These are phyloP conservation scores for Volucella inflata DNA, from an alignment of 2,888 invertebrate species.

Conservation along the genomic window DNA sequence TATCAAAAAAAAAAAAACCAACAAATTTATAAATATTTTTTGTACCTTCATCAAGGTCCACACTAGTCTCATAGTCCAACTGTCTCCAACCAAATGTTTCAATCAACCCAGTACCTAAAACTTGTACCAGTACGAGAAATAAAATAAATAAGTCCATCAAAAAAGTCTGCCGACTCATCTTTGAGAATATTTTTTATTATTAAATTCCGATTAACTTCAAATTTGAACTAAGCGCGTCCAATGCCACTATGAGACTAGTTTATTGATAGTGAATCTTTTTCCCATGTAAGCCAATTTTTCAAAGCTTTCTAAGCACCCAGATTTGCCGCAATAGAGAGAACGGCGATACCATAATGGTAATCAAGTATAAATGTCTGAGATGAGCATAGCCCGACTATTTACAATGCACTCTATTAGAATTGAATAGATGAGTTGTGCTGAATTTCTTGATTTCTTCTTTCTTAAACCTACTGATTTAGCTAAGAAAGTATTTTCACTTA, in stretches of 20 bases:
- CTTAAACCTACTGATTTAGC: no score
- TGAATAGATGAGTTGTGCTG: no score
- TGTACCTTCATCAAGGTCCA: slow-evolving; percentile 56
- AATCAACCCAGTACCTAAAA: slow-evolving; percentile 76
- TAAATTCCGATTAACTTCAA: background rate
- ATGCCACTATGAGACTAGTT: slow-evolving; percentile 38
- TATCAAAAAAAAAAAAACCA: no score
- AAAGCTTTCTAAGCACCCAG: no score
- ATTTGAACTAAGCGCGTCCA: slow-evolving; percentile 39
- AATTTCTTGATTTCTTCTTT: no score
- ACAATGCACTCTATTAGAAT: no score
- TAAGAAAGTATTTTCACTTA: no score
- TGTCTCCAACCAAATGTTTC: slow-evolving; percentile 83
- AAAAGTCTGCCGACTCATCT: slow-evolving; percentile 38
- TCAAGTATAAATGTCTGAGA: no score
- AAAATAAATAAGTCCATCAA: slow-evolving; percentile 1
- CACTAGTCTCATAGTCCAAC: slow-evolving; percentile 81
- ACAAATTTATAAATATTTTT: background rate
- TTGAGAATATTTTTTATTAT: background rate
- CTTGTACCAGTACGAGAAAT: background rate
- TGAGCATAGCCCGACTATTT: no score
- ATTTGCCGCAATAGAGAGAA: no score
- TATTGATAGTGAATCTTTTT: background rate
- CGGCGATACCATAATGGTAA: no score
- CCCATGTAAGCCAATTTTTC: no score